Percentiles rank a stretch among this genome's conserved stretches.
Conservation (phyloP, 2,797 vertebrate species). For the Karalla daura region DNA sequence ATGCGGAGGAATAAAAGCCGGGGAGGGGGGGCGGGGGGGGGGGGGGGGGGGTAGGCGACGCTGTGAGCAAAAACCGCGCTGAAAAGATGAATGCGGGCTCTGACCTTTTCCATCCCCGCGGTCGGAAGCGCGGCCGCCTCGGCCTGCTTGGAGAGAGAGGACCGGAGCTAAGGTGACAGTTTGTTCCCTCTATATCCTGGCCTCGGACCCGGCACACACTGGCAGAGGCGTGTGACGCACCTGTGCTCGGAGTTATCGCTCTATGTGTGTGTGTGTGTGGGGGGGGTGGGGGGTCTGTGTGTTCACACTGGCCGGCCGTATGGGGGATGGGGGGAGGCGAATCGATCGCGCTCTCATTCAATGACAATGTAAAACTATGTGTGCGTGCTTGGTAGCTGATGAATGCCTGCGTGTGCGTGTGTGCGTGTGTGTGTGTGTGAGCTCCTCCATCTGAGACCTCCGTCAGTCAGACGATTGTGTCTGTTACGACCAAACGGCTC, state of each 20-base stretch:
- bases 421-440: neutral
- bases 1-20: constrained; percentile 46
- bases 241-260: constrained; percentile 10
- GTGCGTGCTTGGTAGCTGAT: constrained; percentile 1
- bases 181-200: constrained; percentile 29
- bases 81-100: constrained; percentile 62
- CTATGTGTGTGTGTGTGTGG: constrained; percentile 4
- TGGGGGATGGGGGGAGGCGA: constrained; percentile 41
- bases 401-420: neutral
- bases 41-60: constrained; percentile 58
- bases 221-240: neutral
- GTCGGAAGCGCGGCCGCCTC: too few relatives aligned
- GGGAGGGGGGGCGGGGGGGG: constrained; percentile 50
- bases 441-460: constrained; percentile 11
- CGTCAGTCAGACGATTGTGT: neutral
- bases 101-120: constrained; percentile 74
- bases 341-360: constrained; percentile 31
- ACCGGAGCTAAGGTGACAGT: constrained; percentile 52
- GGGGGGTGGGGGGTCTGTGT: constrained; percentile 9
- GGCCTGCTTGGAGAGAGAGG: constrained; percentile 48
- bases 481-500: constrained; percentile 16
- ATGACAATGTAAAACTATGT: constrained; percentile 44
- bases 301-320: constrained; percentile 23
- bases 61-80: constrained; percentile 52
- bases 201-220: constrained; percentile 6